Percentiles rank a stretch among this genome's conserved stretches.
Evolutionary conservation across 1,140 invertebrate species (phyloP).

Genomic region (Drosophila melanogaster): DNA sequence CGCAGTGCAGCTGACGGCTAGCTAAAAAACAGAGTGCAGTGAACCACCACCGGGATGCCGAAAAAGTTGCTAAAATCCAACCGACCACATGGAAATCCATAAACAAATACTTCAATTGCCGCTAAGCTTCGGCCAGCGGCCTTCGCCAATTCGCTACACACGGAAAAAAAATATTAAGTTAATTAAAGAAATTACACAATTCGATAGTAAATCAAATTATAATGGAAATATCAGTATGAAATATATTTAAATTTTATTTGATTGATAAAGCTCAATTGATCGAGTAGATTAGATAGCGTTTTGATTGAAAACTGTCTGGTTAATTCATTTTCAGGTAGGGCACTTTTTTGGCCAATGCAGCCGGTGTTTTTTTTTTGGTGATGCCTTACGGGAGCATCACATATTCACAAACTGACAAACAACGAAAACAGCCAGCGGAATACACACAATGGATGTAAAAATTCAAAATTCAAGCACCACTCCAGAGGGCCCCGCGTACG

Average conservation of each 20-base stretch:
- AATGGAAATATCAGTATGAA: no score
- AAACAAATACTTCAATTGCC: slow-evolving; percentile 49
- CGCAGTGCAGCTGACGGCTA: slow-evolving; percentile 2
- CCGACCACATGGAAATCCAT: slow-evolving; percentile 68
- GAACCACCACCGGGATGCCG: slow-evolving; percentile 18
- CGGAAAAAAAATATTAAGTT: neutral
- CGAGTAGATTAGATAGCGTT: neutral
- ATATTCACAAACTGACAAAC: slow-evolving; percentile 73
- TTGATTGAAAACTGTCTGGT: neutral
- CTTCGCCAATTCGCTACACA: slow-evolving; percentile 11
- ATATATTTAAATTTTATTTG: no score
- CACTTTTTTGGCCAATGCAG: slow-evolving; percentile 6
- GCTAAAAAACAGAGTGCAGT: slow-evolving; percentile 25
- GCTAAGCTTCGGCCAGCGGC: slow-evolving; percentile 37
- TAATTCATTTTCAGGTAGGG: slow-evolving; percentile 1
- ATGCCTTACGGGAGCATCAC: slow-evolving; percentile 54
- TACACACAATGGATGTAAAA: slow-evolving; percentile 61
- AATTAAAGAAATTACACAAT: neutral
- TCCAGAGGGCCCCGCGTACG: slow-evolving; percentile 60
- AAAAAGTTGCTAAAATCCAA: slow-evolving; percentile 27
- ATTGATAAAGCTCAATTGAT: no score
- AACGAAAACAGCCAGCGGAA: slow-evolving; percentile 11
- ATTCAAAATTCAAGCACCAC: slow-evolving; percentile 81
- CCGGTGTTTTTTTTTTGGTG: slow-evolving; percentile 10
- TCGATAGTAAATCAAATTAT: no score